Conservation (phyloP, 2,888 invertebrate species). For the Thereva nobilitata region DNA sequence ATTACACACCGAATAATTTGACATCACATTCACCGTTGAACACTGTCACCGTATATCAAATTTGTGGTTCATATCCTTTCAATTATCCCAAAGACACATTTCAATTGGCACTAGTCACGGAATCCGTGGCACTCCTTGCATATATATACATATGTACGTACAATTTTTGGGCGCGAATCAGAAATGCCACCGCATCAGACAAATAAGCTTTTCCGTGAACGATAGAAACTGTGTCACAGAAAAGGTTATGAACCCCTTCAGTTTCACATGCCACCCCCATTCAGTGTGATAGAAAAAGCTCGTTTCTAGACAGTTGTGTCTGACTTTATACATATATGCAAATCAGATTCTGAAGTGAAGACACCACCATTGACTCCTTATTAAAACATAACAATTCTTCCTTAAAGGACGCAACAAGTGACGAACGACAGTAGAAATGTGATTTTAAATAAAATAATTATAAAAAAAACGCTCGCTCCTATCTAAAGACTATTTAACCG, state of each 20-base stretch:
- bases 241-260: constrained; percentile 19
- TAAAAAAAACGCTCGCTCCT: constrained; percentile 16
- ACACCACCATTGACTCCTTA: background rate
- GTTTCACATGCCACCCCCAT: constrained; percentile 17
- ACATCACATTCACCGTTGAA: no score
- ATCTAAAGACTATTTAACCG: constrained; percentile 14
- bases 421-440: constrained; percentile 3
- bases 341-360: constrained; percentile 14
- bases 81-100: no score
- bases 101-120: no score
- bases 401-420: constrained; percentile 27
- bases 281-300: constrained; percentile 8
- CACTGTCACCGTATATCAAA: no score
- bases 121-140: no score
- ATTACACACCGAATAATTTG: no score
- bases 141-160: no score
- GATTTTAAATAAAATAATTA: constrained; percentile 4
- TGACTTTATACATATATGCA: constrained; percentile 14
- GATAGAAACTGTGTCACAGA: background rate
- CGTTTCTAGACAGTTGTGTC: background rate
- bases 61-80: no score
- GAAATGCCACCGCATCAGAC: no score
- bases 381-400: constrained; percentile 2
- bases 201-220: no score
- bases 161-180: no score